A percentile compares a stretch with the other conserved stretches of the same genome.
phyloP scores from a whole-genome alignment of 2,113 vertebrate species.

The Centropus bengalensis region DNA sequence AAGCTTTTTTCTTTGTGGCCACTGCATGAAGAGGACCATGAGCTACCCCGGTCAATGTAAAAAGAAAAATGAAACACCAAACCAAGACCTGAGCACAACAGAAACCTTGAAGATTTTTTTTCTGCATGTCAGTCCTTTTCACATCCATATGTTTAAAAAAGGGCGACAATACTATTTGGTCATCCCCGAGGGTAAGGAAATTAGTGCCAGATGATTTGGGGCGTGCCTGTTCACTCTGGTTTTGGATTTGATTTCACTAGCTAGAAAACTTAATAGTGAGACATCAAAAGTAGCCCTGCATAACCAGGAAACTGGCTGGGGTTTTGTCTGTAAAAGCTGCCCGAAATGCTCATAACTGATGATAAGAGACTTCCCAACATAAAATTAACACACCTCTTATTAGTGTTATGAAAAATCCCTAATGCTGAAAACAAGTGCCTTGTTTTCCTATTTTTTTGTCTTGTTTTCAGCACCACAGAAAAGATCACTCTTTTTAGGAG shows the following conservation, averaged over 20 bases:
- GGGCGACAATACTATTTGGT: constrained; percentile 17
- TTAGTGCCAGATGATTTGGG: constrained; percentile 28
- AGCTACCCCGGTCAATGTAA: neutral
- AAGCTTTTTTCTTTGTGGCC: neutral
- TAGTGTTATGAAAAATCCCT: neutral
- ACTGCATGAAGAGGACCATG: neutral
- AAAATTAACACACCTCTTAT: neutral
- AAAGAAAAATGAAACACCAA: neutral
- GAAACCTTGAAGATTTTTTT: neutral
- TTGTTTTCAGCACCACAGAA: neutral
- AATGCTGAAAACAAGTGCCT: neutral
- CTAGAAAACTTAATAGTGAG: neutral
- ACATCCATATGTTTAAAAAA: neutral
- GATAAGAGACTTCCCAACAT: neutral
- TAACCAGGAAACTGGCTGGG: neutral
- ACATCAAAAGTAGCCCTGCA: constrained; percentile 9
- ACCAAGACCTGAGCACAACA: neutral
- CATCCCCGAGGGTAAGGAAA: constrained; percentile 5
- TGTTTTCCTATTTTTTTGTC: neutral
- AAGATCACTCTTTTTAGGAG: neutral
- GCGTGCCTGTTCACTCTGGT: neutral
- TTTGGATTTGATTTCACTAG: constrained; percentile 5
- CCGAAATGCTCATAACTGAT: neutral
- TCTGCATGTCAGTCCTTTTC: neutral
- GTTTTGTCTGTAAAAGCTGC: neutral